A percentile compares a stretch with the other conserved stretches of the same genome.
phyloP scores from a whole-genome alignment of 2,888 invertebrate genomes.

The Cephus pygmeus region DNA sequence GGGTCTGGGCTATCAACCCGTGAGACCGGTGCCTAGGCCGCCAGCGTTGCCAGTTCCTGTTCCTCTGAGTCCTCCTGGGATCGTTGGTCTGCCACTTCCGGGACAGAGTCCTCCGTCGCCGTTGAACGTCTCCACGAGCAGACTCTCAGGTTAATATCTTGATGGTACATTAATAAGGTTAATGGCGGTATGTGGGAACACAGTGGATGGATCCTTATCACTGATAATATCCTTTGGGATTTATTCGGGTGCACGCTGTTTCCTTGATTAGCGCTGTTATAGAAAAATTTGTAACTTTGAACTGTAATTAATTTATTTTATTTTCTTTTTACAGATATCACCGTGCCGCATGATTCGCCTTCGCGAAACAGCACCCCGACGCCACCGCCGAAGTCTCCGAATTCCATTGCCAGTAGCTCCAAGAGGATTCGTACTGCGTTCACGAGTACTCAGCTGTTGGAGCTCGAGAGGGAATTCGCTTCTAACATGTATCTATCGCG shows the following conservation, averaged over 20 bases:
- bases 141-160: slow-evolving; percentile 48
- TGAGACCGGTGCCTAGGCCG: slow-evolving; percentile 57
- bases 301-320: background rate
- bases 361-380: slow-evolving; percentile 63
- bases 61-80: slow-evolving; percentile 39
- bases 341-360: slow-evolving; percentile 64
- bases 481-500: slow-evolving; percentile 92
- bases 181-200: background rate
- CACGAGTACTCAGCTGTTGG: slow-evolving; percentile 88
- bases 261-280: background rate
- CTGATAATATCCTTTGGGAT: background rate
- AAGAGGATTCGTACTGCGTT: slow-evolving; percentile 94
- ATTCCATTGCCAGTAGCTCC: slow-evolving; percentile 71
- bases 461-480: slow-evolving; percentile 83
- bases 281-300: background rate
- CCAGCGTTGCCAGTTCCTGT: slow-evolving; percentile 44
- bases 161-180: background rate
- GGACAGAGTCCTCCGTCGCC: slow-evolving; percentile 56
- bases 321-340: slow-evolving; percentile 46
- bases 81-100: slow-evolving; percentile 38
- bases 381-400: slow-evolving; percentile 67
- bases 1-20: slow-evolving; percentile 57
- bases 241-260: background rate
- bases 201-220: background rate
- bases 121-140: slow-evolving; percentile 41